Conservation (phyloP, 2,888 invertebrate species). For the Lordiphosa fenestrarum region DNA sequence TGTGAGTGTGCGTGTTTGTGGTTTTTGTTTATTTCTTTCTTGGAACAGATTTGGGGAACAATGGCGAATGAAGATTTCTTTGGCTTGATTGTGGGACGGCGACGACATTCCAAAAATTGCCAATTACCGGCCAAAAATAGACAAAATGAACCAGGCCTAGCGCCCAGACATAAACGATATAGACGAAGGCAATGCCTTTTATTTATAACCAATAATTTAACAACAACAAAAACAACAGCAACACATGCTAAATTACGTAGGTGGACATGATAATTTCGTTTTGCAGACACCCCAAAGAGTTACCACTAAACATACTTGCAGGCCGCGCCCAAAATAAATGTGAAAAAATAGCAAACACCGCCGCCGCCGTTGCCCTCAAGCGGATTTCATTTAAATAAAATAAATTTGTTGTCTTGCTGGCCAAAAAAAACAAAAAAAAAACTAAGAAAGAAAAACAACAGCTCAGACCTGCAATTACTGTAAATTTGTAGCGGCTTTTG, state of each 20-base stretch:
- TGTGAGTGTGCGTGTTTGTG: neutral
- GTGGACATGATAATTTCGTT: slow-evolving; percentile 71
- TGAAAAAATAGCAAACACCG: slow-evolving; percentile 38
- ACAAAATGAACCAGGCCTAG: slow-evolving; percentile 47
- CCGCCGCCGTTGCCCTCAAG: slow-evolving; percentile 51
- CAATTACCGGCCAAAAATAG: slow-evolving; percentile 67
- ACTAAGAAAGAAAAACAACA: slow-evolving; percentile 22
- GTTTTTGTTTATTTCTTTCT: slow-evolving; percentile 7
- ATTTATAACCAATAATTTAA: slow-evolving; percentile 74
- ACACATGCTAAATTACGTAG: slow-evolving; percentile 69
- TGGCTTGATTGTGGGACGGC: slow-evolving; percentile 21
- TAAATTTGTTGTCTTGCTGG: slow-evolving; percentile 60
- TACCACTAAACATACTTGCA: slow-evolving; percentile 35
- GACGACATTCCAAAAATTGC: slow-evolving; percentile 32
- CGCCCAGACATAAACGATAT: slow-evolving; percentile 23
- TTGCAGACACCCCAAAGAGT: slow-evolving; percentile 51
- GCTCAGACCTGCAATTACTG: slow-evolving; percentile 58
- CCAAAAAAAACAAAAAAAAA: slow-evolving; percentile 25
- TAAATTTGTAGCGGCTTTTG: slow-evolving; percentile 49
- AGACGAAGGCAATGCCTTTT: slow-evolving; percentile 48
- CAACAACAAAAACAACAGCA: slow-evolving; percentile 39
- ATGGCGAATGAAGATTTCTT: slow-evolving; percentile 24
- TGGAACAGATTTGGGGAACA: slow-evolving; percentile 33
- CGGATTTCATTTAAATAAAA: slow-evolving; percentile 74
- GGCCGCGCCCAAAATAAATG: slow-evolving; percentile 63